phyloP scores from a whole-genome alignment of 2,113 vertebrate genomes.

The Pteruthius melanotis region DNA sequence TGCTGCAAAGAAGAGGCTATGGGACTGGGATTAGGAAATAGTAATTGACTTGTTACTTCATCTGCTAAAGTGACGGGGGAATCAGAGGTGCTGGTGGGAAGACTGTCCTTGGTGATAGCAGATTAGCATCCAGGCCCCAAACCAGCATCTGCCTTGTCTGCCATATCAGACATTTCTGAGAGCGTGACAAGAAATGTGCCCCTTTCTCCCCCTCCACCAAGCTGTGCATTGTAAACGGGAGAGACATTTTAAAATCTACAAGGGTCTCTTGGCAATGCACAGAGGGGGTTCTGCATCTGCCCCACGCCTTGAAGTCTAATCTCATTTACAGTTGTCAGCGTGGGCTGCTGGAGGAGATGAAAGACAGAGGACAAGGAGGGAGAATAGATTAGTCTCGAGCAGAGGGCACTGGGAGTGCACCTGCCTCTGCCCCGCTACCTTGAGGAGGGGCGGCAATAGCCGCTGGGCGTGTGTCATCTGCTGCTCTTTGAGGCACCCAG shows the following conservation, averaged over 20 bases:
- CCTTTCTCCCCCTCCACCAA: neutral
- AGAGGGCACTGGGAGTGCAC: conserved; percentile 71
- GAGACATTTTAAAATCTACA: conserved; percentile 3
- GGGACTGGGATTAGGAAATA: neutral
- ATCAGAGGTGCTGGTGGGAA: neutral
- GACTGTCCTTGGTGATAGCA: neutral
- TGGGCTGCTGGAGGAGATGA: conserved; percentile 49
- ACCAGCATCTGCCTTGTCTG: neutral
- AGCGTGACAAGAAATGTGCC: neutral
- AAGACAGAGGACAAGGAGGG: conserved; percentile 56
- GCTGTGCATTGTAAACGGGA: neutral
- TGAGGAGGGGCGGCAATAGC: conserved; percentile 8
- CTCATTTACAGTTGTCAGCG: conserved; percentile 68
- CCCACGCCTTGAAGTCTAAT: conserved; percentile 54
- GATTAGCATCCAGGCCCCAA: neutral
- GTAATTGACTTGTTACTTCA: neutral
- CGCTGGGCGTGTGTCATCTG: conserved; percentile 71
- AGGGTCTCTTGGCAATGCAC: conserved; percentile 3
- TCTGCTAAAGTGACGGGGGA: neutral
- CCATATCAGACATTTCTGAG: neutral
- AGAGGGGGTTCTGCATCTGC: conserved; percentile 35
- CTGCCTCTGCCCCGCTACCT: conserved; percentile 53
- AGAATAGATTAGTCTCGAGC: conserved; percentile 51
- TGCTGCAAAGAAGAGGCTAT: neutral
- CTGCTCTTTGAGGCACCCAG: conserved; percentile 56